A percentile compares a stretch with the other conserved stretches of the same genome.
These are phyloP conservation scores for Probaryconus sp. DNA, from an alignment of 1,140 invertebrate species.

Conservation along the genomic window DNA sequence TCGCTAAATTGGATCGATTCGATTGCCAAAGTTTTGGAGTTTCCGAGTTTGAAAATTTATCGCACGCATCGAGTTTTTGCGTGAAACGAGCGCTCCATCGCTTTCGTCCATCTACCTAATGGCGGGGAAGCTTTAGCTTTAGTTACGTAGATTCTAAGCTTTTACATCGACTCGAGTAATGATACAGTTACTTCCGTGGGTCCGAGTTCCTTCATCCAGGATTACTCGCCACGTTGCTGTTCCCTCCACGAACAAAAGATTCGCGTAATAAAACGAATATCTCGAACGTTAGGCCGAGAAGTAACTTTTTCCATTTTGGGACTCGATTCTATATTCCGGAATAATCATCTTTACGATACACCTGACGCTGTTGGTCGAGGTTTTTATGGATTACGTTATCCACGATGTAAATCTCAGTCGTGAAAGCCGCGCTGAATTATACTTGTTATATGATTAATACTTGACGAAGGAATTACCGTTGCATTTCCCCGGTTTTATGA, in stretches of 20 bases:
- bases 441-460: slow-evolving; percentile 43
- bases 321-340: not conserved
- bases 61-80: slow-evolving; percentile 41
- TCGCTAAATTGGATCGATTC: slow-evolving; percentile 59
- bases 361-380: slow-evolving; percentile 10
- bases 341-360: slow-evolving; percentile 18
- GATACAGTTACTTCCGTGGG: slow-evolving; percentile 11
- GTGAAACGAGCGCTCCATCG: slow-evolving; percentile 8
- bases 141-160: slow-evolving; percentile 8
- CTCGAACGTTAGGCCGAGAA: not conserved
- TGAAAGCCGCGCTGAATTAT: not conserved
- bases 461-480: slow-evolving; percentile 30
- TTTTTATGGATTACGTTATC: slow-evolving; percentile 23
- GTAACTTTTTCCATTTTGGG: slow-evolving; percentile 5
- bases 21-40: slow-evolving; percentile 55
- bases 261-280: not conserved
- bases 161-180: slow-evolving; percentile 12
- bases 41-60: slow-evolving; percentile 45
- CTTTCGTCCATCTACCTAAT: slow-evolving; percentile 19
- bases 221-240: not conserved
- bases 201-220: slow-evolving; percentile 2
- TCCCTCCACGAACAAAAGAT: not conserved
- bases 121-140: not conserved
- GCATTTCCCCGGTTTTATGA: slow-evolving; percentile 15
- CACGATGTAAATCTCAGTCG: slow-evolving; percentile 7